Evolutionary conservation across 1,140 invertebrate genomes (phyloP).

Genomic region (Leguminivora glycinivorella): DNA sequence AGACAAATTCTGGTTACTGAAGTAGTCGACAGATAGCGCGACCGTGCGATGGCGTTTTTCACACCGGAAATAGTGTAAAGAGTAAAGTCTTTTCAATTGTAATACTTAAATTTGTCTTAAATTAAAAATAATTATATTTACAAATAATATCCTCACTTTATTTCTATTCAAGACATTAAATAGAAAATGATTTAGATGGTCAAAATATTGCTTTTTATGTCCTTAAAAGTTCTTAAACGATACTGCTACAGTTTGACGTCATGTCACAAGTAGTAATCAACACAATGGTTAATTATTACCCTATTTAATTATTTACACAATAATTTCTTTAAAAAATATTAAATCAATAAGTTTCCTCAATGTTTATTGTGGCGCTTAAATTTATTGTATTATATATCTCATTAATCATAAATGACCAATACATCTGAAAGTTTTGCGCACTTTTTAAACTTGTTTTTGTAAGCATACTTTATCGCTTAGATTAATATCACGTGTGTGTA

Average conservation of each 20-base stretch:
- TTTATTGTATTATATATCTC: too few relatives aligned
- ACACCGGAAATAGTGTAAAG: slow-evolving; percentile 50
- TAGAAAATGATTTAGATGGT: background rate
- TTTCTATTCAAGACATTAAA: background rate
- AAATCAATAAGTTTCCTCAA: background rate
- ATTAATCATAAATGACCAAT: too few relatives aligned
- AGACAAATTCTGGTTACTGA: slow-evolving; percentile 60
- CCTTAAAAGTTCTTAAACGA: background rate
- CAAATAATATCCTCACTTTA: background rate
- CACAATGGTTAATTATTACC: background rate
- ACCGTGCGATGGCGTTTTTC: slow-evolving; percentile 16
- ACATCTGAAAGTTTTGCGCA: too few relatives aligned
- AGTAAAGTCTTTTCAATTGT: background rate
- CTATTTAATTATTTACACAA: background rate
- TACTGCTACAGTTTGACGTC: slow-evolving; percentile 24
- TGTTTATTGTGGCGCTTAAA: background rate
- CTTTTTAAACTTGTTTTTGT: too few relatives aligned
- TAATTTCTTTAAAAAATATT: background rate
- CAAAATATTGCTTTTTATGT: background rate
- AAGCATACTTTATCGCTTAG: too few relatives aligned
- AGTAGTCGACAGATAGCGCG: slow-evolving; percentile 54
- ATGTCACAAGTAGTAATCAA: slow-evolving; percentile 15
- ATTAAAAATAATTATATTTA: background rate
- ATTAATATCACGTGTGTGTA: too few relatives aligned
- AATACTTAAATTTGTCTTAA: background rate